Conservation (phyloP, 2,113 vertebrate species). For the Muntiacus reevesi region DNA sequence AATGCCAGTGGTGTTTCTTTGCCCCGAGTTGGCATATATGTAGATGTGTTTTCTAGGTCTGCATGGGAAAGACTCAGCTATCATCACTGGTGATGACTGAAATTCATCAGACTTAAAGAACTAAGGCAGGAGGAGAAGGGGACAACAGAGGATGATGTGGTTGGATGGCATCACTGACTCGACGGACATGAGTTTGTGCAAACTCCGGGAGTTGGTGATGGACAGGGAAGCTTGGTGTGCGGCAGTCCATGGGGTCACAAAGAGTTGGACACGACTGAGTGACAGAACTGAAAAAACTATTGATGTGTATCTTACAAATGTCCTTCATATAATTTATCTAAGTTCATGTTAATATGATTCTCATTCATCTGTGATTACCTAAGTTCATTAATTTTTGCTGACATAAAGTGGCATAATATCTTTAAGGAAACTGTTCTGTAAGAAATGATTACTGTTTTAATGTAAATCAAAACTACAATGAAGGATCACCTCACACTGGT, state of each 20-base stretch:
- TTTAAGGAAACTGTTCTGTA: not conserved
- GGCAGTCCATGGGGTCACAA: not conserved
- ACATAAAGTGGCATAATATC: not conserved
- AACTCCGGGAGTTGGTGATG: not conserved
- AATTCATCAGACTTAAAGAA: not conserved
- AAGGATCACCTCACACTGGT: not conserved
- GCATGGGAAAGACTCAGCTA: not conserved
- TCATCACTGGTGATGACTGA: not conserved
- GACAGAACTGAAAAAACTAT: not conserved
- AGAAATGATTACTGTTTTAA: constrained; percentile 7
- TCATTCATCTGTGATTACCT: not conserved
- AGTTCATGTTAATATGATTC: not conserved
- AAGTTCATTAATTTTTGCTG: not conserved
- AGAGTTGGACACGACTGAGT: not conserved
- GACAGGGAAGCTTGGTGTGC: not conserved
- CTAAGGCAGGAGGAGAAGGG: not conserved
- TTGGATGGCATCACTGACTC: not conserved
- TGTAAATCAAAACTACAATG: not conserved
- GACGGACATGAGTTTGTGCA: not conserved
- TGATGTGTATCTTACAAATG: not conserved
- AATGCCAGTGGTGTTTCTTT: not conserved
- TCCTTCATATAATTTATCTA: not conserved
- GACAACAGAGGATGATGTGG: not conserved
- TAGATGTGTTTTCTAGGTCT: not conserved
- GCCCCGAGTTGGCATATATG: not conserved